Evolutionary conservation across 2,113 vertebrate genomes (phyloP), one percentile per base, ranked within the genome.

Genomic region (Pavo muticus): DNA sequence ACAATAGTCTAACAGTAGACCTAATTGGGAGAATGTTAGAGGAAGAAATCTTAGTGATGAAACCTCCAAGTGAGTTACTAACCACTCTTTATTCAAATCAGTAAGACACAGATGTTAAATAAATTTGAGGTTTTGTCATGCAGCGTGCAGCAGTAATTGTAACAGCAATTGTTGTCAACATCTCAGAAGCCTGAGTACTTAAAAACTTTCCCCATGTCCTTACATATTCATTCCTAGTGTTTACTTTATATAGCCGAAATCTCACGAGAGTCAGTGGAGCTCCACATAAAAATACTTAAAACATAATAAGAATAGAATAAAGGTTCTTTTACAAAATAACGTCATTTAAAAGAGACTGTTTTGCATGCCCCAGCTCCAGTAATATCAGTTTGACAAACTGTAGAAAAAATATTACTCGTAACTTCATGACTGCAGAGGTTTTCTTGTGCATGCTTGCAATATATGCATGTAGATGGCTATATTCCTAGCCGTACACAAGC

Each of bases 1-100:
- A 90, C 73, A 84, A 76, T 63, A 91, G 85, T 27, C 48, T 84
- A 65, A 81, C 64, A 59, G 69, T 84, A 92, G 75, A 95, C 37
- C 32, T 84, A 72, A n/a, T 10, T 56, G 45, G 47, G 39, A 92
- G 45, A 80, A 4, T 40, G 27, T 21, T 7, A 39, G 30, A 4
- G 17, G 9, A 39, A 57, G 52, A 91, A 92, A 68, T 21, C n/a
- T 68, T 71, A 74, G 14, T 64, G 39, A 75, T 40, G 91, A 85
- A 76, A 37, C 20, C 44, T 84, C 74, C 75, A 81, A 94, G 52
- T 48, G 71, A 83, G 45, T 77, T 84, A 47, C 74, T 84, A 64
- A 13, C 65, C 29, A 37, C 30, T 65, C 48, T 42, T 76, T 87
- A 84, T 79, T 87, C 24, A 67, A 65, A 69, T 15, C 9, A 45